Conservation (phyloP, 2,113 vertebrate species). For the Lophochroa leadbeateri region DNA sequence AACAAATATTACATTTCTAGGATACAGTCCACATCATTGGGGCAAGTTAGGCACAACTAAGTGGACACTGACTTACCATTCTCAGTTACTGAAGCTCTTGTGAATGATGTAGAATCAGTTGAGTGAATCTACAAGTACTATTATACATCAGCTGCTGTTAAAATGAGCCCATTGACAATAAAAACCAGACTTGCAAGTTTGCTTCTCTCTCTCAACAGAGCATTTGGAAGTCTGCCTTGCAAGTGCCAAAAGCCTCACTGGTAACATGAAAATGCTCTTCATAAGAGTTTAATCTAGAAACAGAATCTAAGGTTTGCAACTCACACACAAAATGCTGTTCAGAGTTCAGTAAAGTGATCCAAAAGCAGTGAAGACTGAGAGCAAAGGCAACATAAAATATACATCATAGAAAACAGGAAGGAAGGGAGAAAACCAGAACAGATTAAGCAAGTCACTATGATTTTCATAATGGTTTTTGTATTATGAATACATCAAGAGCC, state of each 20-base stretch:
- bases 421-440: not conserved
- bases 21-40: not conserved
- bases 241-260: not conserved
- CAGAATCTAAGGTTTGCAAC: conserved; percentile 5
- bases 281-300: conserved; percentile 18
- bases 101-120: conserved; percentile 3
- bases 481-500: conserved; percentile 11
- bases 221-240: not conserved
- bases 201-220: not conserved
- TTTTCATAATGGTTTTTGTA: conserved; percentile 18
- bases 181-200: not conserved
- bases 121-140: conserved; percentile 18
- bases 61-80: conserved; percentile 8
- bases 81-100: not conserved
- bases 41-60: not conserved
- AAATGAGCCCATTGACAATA: not conserved
- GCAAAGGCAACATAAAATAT: conserved; percentile 44
- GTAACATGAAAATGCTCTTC: conserved; percentile 12
- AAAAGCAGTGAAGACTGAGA: conserved; percentile 9
- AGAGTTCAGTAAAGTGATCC: not conserved
- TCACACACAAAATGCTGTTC: not conserved
- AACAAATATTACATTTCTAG: not conserved
- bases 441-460: conserved; percentile 9
- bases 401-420: conserved; percentile 9
- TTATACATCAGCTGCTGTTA: conserved; percentile 27